phyloP scores from a whole-genome alignment of 2,888 invertebrate species.

The Habrosyne pyritoides region DNA sequence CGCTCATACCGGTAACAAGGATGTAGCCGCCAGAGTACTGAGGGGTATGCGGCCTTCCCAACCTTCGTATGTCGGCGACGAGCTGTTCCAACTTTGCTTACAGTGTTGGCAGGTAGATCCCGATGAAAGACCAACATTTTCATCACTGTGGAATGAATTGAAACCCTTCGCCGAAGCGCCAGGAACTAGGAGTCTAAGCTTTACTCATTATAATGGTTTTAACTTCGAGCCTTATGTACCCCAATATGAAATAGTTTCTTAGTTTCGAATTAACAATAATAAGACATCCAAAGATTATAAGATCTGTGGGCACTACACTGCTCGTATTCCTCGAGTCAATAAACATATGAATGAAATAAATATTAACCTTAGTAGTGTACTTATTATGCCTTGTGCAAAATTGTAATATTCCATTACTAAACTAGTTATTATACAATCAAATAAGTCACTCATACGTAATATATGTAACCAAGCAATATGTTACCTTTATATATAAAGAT shows the following conservation, averaged over 20 bases:
- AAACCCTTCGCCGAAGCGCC: constrained; percentile 61
- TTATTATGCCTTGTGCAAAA: neutral
- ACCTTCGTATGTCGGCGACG: constrained; percentile 89
- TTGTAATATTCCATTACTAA: neutral
- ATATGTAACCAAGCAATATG: constrained; percentile 7
- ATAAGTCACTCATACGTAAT: neutral
- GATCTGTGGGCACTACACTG: neutral
- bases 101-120: constrained; percentile 94
- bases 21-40: constrained; percentile 86
- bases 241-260: constrained; percentile 72
- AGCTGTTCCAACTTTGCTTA: constrained; percentile 91
- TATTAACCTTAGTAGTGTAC: neutral
- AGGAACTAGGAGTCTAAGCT: constrained; percentile 66
- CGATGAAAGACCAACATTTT: constrained; percentile 90
- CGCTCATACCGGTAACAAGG: constrained; percentile 86
- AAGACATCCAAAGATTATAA: constrained; percentile 26
- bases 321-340: neutral
- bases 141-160: constrained; percentile 81
- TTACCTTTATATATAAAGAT: neutral
- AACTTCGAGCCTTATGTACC: constrained; percentile 73
- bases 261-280: constrained; percentile 29
- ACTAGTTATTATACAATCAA: neutral
- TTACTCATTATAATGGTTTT: constrained; percentile 76
- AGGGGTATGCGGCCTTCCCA: constrained; percentile 89
- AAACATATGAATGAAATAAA: neutral